A percentile compares a stretch with the other conserved stretches of the same genome.
Evolutionary conservation across 2,888 invertebrate genomes (phyloP).

Genomic region (Caenorhabditis sp.): DNA sequence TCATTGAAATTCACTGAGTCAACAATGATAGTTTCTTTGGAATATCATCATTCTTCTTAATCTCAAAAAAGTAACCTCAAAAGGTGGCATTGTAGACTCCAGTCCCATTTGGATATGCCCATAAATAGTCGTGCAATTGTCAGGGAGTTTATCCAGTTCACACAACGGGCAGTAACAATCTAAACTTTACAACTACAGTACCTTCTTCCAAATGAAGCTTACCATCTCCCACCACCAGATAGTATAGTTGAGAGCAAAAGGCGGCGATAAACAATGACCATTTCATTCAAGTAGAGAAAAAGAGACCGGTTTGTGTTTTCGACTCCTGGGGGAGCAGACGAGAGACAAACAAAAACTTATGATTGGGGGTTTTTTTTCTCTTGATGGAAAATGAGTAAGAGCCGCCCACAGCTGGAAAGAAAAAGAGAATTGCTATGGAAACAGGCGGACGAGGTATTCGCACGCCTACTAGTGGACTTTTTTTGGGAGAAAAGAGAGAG

Average conservation of each 20-base stretch:
- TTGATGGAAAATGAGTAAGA: not conserved
- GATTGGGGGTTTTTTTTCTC: constrained; percentile 26
- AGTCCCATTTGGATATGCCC: constrained; percentile 61
- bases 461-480: constrained; percentile 21
- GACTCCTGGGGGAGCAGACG: not conserved
- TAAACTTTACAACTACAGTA: not conserved
- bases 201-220: not conserved
- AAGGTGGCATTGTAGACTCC: constrained; percentile 62
- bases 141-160: constrained; percentile 45
- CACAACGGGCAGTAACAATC: constrained; percentile 60
- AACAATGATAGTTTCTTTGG: no score
- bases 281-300: constrained; percentile 26
- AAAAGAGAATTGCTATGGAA: constrained; percentile 46
- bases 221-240: constrained; percentile 38
- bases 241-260: constrained; percentile 1
- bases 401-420: constrained; percentile 35
- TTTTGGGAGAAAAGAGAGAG: constrained; percentile 1
- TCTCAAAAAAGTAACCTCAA: no score
- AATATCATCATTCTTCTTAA: not conserved
- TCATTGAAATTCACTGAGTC: not conserved
- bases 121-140: constrained; percentile 58
- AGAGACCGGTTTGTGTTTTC: constrained; percentile 2
- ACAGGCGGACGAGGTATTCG: constrained; percentile 39
- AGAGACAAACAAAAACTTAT: constrained; percentile 34
- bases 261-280: constrained; percentile 45